Percentiles rank a stretch among this genome's conserved stretches.
Evolutionary conservation across 2,888 invertebrate species (phyloP).

Genomic region (Mesochorus sp.): DNA sequence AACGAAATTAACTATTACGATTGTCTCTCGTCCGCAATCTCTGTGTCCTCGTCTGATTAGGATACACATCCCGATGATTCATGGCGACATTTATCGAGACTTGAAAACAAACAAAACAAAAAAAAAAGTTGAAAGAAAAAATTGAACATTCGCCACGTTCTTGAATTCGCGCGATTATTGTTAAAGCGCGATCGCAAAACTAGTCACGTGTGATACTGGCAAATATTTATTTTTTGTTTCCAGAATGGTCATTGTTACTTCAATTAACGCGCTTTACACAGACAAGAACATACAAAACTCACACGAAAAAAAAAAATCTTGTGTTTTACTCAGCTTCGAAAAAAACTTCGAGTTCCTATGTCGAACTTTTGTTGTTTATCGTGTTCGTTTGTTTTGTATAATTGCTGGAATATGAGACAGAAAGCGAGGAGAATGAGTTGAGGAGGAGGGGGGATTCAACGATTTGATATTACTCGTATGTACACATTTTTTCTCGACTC

Average conservation of each 20-base stretch:
- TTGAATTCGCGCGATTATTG: slow-evolving; percentile 33
- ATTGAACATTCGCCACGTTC: slow-evolving; percentile 10
- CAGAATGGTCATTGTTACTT: slow-evolving; percentile 63
- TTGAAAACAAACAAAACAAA: not conserved
- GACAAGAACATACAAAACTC: not conserved
- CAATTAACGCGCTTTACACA: slow-evolving; percentile 31
- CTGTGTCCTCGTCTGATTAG: slow-evolving; percentile 26
- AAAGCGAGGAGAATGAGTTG: not conserved
- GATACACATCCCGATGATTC: slow-evolving; percentile 14
- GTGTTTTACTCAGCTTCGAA: slow-evolving; percentile 16
- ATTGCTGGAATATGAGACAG: not conserved
- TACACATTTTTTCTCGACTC: not conserved
- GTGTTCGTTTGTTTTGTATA: not conserved
- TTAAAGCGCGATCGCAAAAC: slow-evolving; percentile 40
- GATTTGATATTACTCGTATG: not conserved
- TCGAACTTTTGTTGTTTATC: slow-evolving; percentile 14
- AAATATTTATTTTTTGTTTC: slow-evolving; percentile 50
- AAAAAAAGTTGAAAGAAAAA: not conserved
- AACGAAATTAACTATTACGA: slow-evolving; percentile 22
- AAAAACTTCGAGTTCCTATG: slow-evolving; percentile 42
- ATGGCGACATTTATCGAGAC: slow-evolving; percentile 17
- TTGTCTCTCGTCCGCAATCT: slow-evolving; percentile 55
- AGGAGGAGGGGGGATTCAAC: not conserved
- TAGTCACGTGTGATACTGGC: slow-evolving; percentile 67
- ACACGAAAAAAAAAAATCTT: not conserved